Percentiles rank a stretch among this genome's conserved stretches.
Evolutionary conservation across 2,888 invertebrate species (phyloP).

Genomic region (Hyppa rectilinea): DNA sequence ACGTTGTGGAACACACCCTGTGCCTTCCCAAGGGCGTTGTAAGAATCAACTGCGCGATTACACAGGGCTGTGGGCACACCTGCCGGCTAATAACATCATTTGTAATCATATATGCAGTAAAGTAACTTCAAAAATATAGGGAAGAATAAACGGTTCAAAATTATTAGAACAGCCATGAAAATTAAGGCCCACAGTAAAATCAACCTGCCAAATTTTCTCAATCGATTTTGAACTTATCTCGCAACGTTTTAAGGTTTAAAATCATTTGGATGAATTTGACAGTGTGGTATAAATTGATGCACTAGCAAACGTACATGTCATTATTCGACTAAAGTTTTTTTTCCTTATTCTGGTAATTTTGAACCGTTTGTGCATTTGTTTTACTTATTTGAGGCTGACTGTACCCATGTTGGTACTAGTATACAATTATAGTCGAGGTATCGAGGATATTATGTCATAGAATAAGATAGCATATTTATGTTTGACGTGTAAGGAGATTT

Average conservation of each 20-base stretch:
- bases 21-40: slow-evolving; percentile 47
- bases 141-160: background rate
- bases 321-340: too few relatives aligned
- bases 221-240: too few relatives aligned
- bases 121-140: background rate
- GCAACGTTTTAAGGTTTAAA: too few relatives aligned
- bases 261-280: too few relatives aligned
- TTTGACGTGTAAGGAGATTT: slow-evolving; percentile 23
- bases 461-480: background rate
- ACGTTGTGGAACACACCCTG: slow-evolving; percentile 2
- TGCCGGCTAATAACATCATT: slow-evolving; percentile 46
- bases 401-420: background rate
- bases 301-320: too few relatives aligned
- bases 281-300: too few relatives aligned
- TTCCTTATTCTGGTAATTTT: background rate
- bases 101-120: slow-evolving; percentile 22
- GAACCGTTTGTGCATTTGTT: background rate
- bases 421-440: slow-evolving; percentile 4
- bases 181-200: too few relatives aligned
- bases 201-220: too few relatives aligned
- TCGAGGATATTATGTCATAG: background rate
- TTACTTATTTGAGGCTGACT: background rate
- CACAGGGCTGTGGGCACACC: slow-evolving; percentile 44
- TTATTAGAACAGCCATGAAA: background rate
- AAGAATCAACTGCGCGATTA: slow-evolving; percentile 50